phyloP scores from a whole-genome alignment of 37 sponge, comb jelly and placozoan genomes.

The Mnemiopsis leidyi region DNA sequence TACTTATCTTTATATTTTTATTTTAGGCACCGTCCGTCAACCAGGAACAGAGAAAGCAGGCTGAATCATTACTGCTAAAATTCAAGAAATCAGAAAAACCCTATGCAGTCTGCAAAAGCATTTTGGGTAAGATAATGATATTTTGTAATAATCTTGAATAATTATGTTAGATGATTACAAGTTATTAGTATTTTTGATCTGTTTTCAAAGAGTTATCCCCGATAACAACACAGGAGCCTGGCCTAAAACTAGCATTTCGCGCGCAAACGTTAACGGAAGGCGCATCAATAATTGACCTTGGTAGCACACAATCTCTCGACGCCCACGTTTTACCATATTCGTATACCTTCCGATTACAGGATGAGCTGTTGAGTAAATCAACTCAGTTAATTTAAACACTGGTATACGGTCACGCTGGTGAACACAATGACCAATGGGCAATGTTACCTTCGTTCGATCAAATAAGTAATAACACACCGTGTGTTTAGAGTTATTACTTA shows the following conservation, averaged over 20 bases:
- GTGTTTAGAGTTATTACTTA: too few relatives aligned
- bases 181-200: too few relatives aligned
- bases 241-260: neutral
- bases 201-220: too few relatives aligned
- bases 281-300: neutral
- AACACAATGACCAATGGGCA: too few relatives aligned
- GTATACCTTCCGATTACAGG: neutral
- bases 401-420: neutral
- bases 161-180: too few relatives aligned
- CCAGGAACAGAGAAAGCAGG: constrained; percentile 48
- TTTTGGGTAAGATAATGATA: constrained; percentile 28
- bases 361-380: neutral
- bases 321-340: neutral
- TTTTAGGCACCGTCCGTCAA: neutral
- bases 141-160: too few relatives aligned
- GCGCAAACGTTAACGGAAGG: neutral
- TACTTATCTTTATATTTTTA: neutral
- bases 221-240: too few relatives aligned
- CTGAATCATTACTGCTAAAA: constrained; percentile 17
- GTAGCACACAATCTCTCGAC: constrained; percentile 6
- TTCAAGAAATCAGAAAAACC: constrained; percentile 64
- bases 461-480: too few relatives aligned
- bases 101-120: constrained; percentile 34
- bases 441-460: too few relatives aligned
- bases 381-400: neutral